Evolutionary conservation across 1,140 invertebrate species (phyloP), one percentile per base, ranked within the genome.

Genomic region (Protaetia brevitarsis): DNA sequence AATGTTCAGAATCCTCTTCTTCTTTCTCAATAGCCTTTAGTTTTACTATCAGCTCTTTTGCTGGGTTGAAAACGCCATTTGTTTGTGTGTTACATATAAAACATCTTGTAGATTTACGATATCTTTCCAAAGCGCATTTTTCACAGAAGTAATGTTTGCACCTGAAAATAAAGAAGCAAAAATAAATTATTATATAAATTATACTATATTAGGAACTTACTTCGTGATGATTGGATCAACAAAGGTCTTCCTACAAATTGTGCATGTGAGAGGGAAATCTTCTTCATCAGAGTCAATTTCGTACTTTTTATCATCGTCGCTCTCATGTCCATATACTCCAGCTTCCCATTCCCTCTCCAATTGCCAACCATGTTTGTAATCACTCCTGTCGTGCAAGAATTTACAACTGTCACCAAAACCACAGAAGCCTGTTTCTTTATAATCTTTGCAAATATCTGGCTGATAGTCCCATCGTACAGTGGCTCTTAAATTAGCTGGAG

Each of bases 391-490:
- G 79, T 99, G 97, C 61, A 99, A 81, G 81, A 99, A 99, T 78
- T 98, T 99, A 83, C 97, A 99, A 64, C 93, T 96, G 73, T 99
- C 96, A 79, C 97, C 97, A 84, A 99, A 99, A 2, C 97, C 97
- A 86, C 97, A 99, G 81, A 95, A 99, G 2, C 97, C 98, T 27
- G 98, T 99, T 81, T 99, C 98, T 79, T 99, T 99, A 75, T 96
- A 99, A 82, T 99, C 98, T 82, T 99, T 99, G 81, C 98, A 99
- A 71, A 99, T 97, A 79, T 99, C 97, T 1, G 97, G 98, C 76
- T 98, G 96, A 81, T 99, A 99, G 79, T 99, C 98, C 97, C 97
- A 99, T 78, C 98, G 82, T 3, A 99, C 96, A 2, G 96, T 98
- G 6, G 95, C 90, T 71, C 96, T 85, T 0, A 99, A 81, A 84